Percentiles rank a stretch among this genome's conserved stretches.
These are phyloP conservation scores for Semaprochilodus insignis DNA, from an alignment of 2,797 vertebrate species.

Conservation along the genomic window DNA sequence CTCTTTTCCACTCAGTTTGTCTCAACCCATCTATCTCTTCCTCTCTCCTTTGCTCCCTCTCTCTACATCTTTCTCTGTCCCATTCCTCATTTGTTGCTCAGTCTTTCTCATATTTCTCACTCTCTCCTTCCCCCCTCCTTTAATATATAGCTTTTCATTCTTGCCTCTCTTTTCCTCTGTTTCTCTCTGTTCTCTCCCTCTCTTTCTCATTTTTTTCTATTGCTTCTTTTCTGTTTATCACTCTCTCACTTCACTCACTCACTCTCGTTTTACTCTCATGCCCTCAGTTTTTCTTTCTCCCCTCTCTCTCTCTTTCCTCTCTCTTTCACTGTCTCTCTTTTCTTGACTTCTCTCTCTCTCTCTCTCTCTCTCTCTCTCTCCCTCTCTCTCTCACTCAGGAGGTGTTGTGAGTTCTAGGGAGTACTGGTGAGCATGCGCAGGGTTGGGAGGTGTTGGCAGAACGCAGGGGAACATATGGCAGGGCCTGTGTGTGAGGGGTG, in stretches of 20 bases:
- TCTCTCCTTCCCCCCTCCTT: not conserved
- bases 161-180: conserved; percentile 5
- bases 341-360: not conserved
- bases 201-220: conserved; percentile 13
- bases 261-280: conserved; percentile 7
- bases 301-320: not conserved
- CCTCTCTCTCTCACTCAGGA: conserved; percentile 24
- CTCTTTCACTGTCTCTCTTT: not conserved
- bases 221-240: too few relatives aligned
- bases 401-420: conserved; percentile 41
- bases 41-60: conserved; percentile 16
- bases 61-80: conserved; percentile 38
- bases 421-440: conserved; percentile 16
- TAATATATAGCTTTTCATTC: not conserved
- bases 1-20: conserved; percentile 45
- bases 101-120: not conserved
- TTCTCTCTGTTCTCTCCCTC: not conserved
- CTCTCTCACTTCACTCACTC: not conserved
- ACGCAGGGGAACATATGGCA: conserved; percentile 61
- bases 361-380: not conserved
- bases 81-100: conserved; percentile 2
- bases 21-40: conserved; percentile 33
- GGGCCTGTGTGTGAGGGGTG: conserved; percentile 43
- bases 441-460: conserved; percentile 56
- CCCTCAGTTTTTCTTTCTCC: too few relatives aligned